Evolutionary conservation across 2,797 vertebrate species (phyloP).

Genomic region (Dermochelys coriacea): DNA sequence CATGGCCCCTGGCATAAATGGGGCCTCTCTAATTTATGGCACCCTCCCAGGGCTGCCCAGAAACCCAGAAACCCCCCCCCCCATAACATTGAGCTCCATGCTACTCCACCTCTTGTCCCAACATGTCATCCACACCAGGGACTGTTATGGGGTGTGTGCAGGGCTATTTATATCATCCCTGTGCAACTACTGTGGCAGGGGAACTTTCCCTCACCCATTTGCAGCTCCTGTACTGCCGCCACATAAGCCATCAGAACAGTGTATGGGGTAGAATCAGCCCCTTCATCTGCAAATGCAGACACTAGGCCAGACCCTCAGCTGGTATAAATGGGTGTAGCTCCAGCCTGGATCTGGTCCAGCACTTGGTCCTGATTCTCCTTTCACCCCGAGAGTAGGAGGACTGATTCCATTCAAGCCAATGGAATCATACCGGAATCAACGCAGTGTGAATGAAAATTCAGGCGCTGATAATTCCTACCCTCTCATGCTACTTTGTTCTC

Average conservation of each 20-base stretch:
- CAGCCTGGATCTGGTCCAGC: background rate
- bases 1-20: background rate
- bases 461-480: background rate
- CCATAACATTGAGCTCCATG: background rate
- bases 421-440: background rate
- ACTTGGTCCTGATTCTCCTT: background rate
- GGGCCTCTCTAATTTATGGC: background rate
- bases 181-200: background rate
- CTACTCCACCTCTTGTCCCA: background rate
- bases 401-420: background rate
- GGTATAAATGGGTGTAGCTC: background rate
- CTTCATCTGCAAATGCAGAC: background rate
- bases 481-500: background rate
- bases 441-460: background rate
- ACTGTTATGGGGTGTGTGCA: background rate
- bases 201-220: background rate
- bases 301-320: fast-evolving
- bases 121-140: background rate
- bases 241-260: background rate
- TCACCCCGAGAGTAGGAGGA: background rate
- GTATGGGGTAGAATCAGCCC: background rate
- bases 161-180: background rate
- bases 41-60: background rate
- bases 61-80: background rate
- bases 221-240: background rate